Evolutionary conservation across 2,797 vertebrate species (phyloP).

Genomic region (Pantherophis alleghaniensis): DNA sequence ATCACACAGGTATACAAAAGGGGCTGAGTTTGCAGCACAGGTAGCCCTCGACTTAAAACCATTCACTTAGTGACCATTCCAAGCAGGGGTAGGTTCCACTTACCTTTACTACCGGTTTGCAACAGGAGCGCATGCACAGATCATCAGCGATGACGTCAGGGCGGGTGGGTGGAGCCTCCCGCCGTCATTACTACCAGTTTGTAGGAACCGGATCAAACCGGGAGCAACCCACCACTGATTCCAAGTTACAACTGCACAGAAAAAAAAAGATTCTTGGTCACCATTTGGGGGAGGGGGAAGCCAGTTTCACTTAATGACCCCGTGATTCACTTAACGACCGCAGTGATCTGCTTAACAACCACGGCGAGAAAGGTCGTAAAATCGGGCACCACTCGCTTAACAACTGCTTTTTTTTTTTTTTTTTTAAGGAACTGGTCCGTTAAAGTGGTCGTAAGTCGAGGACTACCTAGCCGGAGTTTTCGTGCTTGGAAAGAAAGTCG

Average conservation of each 20-base stretch:
- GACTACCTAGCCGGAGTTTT: background rate
- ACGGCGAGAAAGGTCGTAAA: background rate
- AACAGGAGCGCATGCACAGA: too few relatives aligned
- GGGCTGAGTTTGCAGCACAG: background rate
- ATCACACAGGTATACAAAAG: background rate
- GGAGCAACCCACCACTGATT: background rate
- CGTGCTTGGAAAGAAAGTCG: background rate
- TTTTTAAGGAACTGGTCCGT: background rate
- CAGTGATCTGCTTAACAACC: too few relatives aligned
- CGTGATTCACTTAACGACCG: background rate
- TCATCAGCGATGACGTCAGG: too few relatives aligned
- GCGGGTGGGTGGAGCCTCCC: too few relatives aligned
- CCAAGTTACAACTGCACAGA: background rate
- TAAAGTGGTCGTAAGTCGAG: background rate
- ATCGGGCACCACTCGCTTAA: too few relatives aligned
- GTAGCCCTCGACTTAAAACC: background rate
- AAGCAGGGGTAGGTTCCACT: too few relatives aligned
- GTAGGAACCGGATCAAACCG: too few relatives aligned
- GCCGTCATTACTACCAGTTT: too few relatives aligned
- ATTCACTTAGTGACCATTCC: background rate
- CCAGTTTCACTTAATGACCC: background rate
- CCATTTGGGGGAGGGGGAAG: background rate
- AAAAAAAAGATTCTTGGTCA: background rate
- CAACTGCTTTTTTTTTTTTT: background rate
- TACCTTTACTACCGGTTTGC: too few relatives aligned